A percentile compares a stretch with the other conserved stretches of the same genome.
These are phyloP conservation scores for Phyllotreta striolata DNA, from an alignment of 2,888 invertebrate species.

Conservation along the genomic window DNA sequence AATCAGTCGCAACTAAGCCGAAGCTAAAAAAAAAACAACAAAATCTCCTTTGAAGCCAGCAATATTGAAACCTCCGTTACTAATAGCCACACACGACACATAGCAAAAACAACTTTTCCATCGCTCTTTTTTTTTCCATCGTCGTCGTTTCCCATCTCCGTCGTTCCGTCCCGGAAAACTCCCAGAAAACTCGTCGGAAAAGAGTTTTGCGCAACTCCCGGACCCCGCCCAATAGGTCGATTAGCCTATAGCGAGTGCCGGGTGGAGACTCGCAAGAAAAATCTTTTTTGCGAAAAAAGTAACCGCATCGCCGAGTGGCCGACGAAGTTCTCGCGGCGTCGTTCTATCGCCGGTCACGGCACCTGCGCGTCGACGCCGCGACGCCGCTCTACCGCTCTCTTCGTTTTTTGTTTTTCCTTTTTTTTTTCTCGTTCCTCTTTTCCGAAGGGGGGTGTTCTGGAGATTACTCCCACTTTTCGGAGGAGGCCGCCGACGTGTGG, in stretches of 20 bases:
- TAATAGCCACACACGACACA: conserved; percentile 36
- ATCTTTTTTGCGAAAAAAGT: conserved; percentile 63
- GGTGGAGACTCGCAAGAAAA: conserved; percentile 64
- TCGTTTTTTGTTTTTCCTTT: conserved; percentile 20
- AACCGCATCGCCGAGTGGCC: conserved; percentile 59
- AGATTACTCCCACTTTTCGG: conserved; percentile 31
- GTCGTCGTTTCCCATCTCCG: conserved; percentile 48
- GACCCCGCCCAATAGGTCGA: conserved; percentile 60
- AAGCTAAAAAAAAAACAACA: background rate
- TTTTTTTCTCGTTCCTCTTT: too few relatives aligned
- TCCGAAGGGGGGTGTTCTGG: conserved; percentile 12
- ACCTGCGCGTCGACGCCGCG: conserved; percentile 57
- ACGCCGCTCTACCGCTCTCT: conserved; percentile 23
- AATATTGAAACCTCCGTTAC: conserved; percentile 31
- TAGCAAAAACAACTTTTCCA: conserved; percentile 35
- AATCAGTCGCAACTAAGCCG: background rate
- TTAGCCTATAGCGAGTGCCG: conserved; percentile 61
- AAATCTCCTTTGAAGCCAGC: conserved; percentile 20
- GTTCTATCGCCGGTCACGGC: conserved; percentile 59
- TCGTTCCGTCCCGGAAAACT: conserved; percentile 12
- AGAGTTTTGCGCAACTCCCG: conserved; percentile 46
- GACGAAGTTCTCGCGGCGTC: conserved; percentile 59
- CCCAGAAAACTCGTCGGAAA: conserved; percentile 25
- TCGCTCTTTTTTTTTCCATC: conserved; percentile 58
- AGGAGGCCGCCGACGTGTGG: conserved; percentile 21